A percentile compares a stretch with the other conserved stretches of the same genome.
phyloP scores from a whole-genome alignment of 2,797 vertebrate genomes.

The Phoeniculus purpureus region DNA sequence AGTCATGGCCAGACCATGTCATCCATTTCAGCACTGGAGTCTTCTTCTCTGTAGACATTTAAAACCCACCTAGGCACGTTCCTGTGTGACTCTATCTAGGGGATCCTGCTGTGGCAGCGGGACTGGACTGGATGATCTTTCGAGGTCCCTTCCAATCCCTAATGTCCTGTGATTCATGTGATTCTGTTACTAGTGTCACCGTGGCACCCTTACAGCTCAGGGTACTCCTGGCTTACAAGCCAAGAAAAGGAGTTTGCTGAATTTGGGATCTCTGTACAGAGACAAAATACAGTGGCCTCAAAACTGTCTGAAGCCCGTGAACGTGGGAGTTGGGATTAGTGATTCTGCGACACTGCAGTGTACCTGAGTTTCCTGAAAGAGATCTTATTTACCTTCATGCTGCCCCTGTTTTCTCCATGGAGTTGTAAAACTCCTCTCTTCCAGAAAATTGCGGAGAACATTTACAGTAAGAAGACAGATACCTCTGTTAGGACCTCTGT shows the following conservation, averaged over 20 bases:
- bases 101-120: too few species aligned
- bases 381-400: neutral
- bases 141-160: too few species aligned
- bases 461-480: conserved; percentile 8
- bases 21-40: neutral
- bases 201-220: neutral
- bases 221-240: neutral
- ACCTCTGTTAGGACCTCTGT: neutral
- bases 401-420: neutral
- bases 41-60: too few species aligned
- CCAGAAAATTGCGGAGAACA: neutral
- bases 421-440: neutral
- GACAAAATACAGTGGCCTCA: neutral
- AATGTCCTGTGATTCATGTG: neutral
- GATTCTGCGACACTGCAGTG: neutral
- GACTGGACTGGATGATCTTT: too few species aligned
- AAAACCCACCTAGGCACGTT: too few species aligned
- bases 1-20: neutral
- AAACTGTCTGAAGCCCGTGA: neutral
- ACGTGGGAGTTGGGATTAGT: neutral
- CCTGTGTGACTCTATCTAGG: too few species aligned
- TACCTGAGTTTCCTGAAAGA: neutral
- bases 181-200: neutral
- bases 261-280: neutral
- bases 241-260: neutral